Evolutionary conservation across 2,797 vertebrate species (phyloP).

Genomic region (Epinephelus coioides): DNA sequence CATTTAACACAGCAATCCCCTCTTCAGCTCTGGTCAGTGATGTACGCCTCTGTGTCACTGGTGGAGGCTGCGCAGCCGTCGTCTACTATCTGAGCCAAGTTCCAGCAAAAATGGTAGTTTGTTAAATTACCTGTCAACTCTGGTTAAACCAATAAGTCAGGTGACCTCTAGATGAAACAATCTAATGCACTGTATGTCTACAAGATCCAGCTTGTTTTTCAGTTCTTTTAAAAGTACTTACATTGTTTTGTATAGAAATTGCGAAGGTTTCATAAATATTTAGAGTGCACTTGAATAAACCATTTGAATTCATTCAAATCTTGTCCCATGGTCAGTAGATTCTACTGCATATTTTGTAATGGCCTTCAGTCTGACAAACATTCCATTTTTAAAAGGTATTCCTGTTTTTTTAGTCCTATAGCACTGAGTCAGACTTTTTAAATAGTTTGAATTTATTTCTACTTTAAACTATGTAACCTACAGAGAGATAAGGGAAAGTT

Average conservation of each 20-base stretch:
- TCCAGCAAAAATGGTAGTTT: too few relatives aligned
- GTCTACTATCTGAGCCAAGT: too few relatives aligned
- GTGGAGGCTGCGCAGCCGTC: too few relatives aligned
- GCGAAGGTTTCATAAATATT: constrained; percentile 6
- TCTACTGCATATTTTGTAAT: neutral
- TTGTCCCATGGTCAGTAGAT: neutral
- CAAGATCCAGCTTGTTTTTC: neutral
- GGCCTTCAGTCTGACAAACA: constrained; percentile 15
- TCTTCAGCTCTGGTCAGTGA: too few relatives aligned
- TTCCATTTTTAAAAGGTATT: neutral
- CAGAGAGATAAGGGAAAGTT: constrained; percentile 1
- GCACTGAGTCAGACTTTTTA: neutral
- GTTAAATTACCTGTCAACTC: too few relatives aligned
- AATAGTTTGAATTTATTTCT: neutral
- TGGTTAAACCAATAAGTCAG: too few relatives aligned
- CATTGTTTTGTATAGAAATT: constrained; percentile 1
- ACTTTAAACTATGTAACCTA: neutral
- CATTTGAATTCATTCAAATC: neutral
- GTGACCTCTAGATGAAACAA: too few relatives aligned
- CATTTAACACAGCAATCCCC: too few relatives aligned
- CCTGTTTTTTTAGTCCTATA: neutral
- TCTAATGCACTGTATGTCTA: neutral
- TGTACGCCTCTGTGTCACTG: too few relatives aligned
- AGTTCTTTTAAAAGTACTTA: neutral
- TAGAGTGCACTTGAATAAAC: neutral